Percentiles rank a stretch among this genome's conserved stretches.
These are phyloP conservation scores for Rhyacichthys aspro DNA, from an alignment of 2,797 vertebrate genomes.

Conservation along the genomic window DNA sequence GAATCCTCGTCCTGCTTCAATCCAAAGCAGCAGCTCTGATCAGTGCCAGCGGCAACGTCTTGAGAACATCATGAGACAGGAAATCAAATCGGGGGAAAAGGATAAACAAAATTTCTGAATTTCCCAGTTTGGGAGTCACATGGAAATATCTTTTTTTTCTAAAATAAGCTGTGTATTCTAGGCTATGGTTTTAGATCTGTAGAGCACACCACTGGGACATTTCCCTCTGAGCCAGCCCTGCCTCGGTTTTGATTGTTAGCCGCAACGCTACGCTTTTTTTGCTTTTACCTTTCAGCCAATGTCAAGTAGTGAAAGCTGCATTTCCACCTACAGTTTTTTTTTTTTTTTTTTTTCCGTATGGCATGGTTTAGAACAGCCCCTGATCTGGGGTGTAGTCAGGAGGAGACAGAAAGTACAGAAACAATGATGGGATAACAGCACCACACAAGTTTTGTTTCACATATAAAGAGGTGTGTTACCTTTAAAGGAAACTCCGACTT, in stretches of 20 bases:
- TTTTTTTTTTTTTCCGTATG: no score
- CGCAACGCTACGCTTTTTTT: slow-evolving; percentile 59
- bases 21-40: slow-evolving; percentile 23
- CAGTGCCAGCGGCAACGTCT: slow-evolving; percentile 50
- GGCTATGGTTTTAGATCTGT: slow-evolving; percentile 28
- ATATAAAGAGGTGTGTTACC: no score
- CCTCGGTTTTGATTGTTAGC: slow-evolving; percentile 56
- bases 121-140: slow-evolving; percentile 36
- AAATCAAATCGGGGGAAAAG: slow-evolving; percentile 33
- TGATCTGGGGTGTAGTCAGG: no score
- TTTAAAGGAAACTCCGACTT: no score
- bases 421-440: no score
- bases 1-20: slow-evolving; percentile 36
- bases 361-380: no score
- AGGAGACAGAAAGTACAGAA: no score
- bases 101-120: slow-evolving; percentile 30
- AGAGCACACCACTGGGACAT: no score
- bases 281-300: slow-evolving; percentile 66
- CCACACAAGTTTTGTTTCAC: no score
- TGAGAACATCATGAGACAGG: slow-evolving; percentile 54
- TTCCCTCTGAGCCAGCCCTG: slow-evolving; percentile 21
- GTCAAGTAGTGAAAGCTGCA: slow-evolving; percentile 33
- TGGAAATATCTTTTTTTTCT: slow-evolving; percentile 14
- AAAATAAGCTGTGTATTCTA: slow-evolving; percentile 34
- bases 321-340: no score